phyloP scores from a whole-genome alignment of 2,113 vertebrate species.

The Neolamprologus ventralis region DNA sequence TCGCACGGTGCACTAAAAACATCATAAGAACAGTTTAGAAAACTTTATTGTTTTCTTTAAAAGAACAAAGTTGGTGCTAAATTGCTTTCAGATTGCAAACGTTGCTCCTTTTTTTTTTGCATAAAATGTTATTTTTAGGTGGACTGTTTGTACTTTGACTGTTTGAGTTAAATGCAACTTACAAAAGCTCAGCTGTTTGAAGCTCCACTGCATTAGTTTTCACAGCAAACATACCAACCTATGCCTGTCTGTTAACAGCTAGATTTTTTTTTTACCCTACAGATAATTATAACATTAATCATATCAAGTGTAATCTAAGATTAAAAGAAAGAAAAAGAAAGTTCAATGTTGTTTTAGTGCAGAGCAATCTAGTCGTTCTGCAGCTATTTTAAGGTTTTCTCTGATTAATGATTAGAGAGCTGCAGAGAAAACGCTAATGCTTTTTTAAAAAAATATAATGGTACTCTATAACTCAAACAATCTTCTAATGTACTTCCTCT shows the following conservation, averaged over 20 bases:
- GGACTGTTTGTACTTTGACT: not conserved
- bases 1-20: not conserved
- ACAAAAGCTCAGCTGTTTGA: not conserved
- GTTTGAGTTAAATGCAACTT: not conserved
- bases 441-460: fast-evolving
- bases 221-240: not conserved
- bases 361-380: not conserved
- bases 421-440: not conserved
- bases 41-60: not conserved
- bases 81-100: not conserved
- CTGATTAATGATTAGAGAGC: not conserved
- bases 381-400: not conserved
- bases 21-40: not conserved
- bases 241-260: not conserved
- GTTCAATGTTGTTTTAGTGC: not conserved
- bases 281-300: not conserved
- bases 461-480: not conserved
- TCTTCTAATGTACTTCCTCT: not conserved
- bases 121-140: not conserved
- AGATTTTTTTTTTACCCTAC: not conserved
- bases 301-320: not conserved
- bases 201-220: not conserved
- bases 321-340: not conserved
- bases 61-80: not conserved
- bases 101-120: not conserved